Conservation (phyloP, 1,140 invertebrate species). For the Pseudomyrmex concolor region DNA sequence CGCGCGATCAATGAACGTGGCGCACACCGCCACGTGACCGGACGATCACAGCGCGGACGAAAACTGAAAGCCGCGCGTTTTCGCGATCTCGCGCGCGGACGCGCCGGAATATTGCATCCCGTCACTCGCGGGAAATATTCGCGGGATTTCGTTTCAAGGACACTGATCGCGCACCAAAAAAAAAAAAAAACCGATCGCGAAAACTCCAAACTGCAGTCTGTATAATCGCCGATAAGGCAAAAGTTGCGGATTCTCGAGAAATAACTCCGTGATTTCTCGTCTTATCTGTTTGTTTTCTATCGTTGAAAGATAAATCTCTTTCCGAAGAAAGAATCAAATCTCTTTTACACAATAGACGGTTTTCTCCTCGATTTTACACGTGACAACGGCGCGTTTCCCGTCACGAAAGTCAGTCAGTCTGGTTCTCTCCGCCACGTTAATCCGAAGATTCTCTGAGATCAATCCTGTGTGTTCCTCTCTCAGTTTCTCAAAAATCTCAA, state of each 20-base stretch:
- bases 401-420: neutral
- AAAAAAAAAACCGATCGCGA: neutral
- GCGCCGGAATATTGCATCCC: neutral
- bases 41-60: constrained; percentile 57
- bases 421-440: neutral
- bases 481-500: too few relatives aligned
- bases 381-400: constrained; percentile 29
- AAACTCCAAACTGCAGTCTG: constrained; percentile 4
- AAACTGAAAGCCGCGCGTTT: neutral
- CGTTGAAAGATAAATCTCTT: constrained; percentile 15
- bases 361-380: constrained; percentile 25
- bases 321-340: neutral
- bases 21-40: constrained; percentile 75
- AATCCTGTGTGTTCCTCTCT: neutral
- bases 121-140: neutral
- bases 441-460: neutral
- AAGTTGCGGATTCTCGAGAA: neutral
- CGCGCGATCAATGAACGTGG: constrained; percentile 65
- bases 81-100: neutral
- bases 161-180: neutral
- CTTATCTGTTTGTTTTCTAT: neutral
- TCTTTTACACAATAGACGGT: constrained; percentile 15
- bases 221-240: neutral
- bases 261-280: neutral
- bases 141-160: neutral